These are phyloP conservation scores for Mus pahari DNA, from an alignment of 2,113 vertebrate species.

Conservation along the genomic window DNA sequence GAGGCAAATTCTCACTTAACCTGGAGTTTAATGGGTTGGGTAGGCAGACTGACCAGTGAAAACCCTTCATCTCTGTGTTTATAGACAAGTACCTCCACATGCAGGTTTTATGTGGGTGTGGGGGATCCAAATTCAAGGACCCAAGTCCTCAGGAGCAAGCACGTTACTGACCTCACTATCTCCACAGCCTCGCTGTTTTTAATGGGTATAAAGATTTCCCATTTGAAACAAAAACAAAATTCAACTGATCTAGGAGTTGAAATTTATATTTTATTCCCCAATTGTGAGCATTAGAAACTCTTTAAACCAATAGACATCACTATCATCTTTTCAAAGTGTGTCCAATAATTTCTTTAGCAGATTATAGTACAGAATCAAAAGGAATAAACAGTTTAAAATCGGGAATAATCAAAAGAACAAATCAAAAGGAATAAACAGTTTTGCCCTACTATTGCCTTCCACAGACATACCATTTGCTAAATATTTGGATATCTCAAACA, in stretches of 20 bases:
- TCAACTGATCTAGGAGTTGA: slow-evolving; percentile 1
- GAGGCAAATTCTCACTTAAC: not conserved
- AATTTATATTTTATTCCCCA: slow-evolving; percentile 12
- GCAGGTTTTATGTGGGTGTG: not conserved
- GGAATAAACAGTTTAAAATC: no score
- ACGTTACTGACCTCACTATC: no score
- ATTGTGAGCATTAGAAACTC: not conserved
- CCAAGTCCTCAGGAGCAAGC: no score
- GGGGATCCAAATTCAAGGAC: not conserved
- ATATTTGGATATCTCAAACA: slow-evolving; percentile 11
- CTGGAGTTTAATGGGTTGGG: not conserved
- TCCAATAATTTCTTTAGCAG: not conserved
- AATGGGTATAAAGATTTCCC: not conserved
- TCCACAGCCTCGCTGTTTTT: not conserved
- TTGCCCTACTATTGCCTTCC: not conserved
- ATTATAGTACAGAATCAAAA: not conserved
- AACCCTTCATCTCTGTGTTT: not conserved
- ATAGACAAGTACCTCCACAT: no score
- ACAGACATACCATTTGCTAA: not conserved
- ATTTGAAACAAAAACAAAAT: not conserved
- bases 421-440: not conserved
- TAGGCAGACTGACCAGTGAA: not conserved
- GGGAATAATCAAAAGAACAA: not conserved
- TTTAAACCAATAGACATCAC: not conserved
- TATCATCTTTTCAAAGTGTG: slow-evolving; percentile 24